Evolutionary conservation across 2,797 vertebrate genomes (phyloP).

Genomic region (Hylomyscus alleni): DNA sequence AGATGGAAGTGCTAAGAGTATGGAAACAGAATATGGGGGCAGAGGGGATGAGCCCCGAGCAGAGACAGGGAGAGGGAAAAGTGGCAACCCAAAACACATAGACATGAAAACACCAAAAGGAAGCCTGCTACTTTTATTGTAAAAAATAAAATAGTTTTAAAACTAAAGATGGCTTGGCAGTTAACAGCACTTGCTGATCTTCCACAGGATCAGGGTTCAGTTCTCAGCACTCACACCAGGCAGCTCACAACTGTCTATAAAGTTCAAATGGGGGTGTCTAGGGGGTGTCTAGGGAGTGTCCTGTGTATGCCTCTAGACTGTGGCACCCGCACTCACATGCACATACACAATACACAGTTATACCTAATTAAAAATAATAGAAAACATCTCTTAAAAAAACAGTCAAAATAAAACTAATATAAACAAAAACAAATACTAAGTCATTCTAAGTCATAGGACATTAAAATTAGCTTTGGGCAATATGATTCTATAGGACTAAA

Average conservation of each 20-base stretch:
- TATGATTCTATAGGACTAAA: not conserved
- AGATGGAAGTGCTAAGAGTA: not conserved
- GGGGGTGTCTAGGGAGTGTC: too few relatives aligned
- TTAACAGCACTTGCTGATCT: not conserved
- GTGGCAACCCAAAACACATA: not conserved
- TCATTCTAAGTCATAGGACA: not conserved
- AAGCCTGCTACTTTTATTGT: not conserved
- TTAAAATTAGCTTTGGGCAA: not conserved
- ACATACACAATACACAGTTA: not conserved
- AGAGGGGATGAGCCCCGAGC: not conserved
- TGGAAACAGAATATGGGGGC: too few relatives aligned
- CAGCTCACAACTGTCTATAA: not conserved
- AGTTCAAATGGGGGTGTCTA: not conserved
- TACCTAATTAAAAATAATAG: not conserved
- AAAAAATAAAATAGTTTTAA: not conserved
- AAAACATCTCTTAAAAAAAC: not conserved
- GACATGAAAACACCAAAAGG: not conserved
- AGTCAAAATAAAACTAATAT: not conserved
- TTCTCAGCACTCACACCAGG: not conserved
- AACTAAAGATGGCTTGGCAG: too few relatives aligned
- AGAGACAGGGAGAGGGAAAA: not conserved
- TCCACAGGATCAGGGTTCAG: not conserved
- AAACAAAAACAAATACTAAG: not conserved
- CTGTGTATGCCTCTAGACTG: not conserved
- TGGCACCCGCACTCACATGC: not conserved